phyloP scores from a whole-genome alignment of 2,113 vertebrate species.

The Hippocampus barbouri region DNA sequence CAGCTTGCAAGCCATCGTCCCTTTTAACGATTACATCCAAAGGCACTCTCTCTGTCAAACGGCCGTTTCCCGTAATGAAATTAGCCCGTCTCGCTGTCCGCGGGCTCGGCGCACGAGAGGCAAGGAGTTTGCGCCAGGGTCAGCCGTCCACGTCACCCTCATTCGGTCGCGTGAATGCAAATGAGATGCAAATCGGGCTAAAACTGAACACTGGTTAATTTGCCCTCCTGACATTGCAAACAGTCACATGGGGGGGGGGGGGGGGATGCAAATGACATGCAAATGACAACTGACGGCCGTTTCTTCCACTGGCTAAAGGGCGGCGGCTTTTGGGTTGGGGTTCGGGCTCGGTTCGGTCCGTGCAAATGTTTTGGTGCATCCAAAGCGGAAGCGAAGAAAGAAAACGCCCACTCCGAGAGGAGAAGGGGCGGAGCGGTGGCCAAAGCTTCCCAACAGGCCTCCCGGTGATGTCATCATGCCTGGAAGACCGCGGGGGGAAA shows the following conservation, averaged over 20 bases:
- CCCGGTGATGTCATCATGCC: constrained; percentile 38
- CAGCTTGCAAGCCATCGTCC: constrained; percentile 68
- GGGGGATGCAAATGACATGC: constrained; percentile 75
- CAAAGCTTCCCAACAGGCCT: constrained; percentile 45
- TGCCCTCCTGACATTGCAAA: constrained; percentile 77
- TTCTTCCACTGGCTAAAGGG: constrained; percentile 51
- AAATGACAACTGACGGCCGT: constrained; percentile 64
- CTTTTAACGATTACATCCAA: constrained; percentile 69
- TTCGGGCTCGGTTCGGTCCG: constrained; percentile 41
- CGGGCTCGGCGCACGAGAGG: constrained; percentile 40
- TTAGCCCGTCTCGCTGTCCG: constrained; percentile 62
- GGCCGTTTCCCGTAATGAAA: constrained; percentile 70
- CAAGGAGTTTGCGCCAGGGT: constrained; percentile 67
- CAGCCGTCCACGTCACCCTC: constrained; percentile 69
- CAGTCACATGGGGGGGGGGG: constrained; percentile 57
- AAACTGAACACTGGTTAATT: constrained; percentile 77
- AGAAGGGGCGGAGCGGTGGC: constrained; percentile 20
- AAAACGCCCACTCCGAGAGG: constrained; percentile 27
- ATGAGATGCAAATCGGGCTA: constrained; percentile 73
- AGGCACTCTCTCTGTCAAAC: constrained; percentile 61
- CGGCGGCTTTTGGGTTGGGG: constrained; percentile 33
- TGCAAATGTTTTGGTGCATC: constrained; percentile 57
- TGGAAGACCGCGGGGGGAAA: constrained; percentile 23
- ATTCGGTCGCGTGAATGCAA: constrained; percentile 72
- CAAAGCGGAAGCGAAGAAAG: constrained; percentile 52